Base-by-base conservation (phyloP, 2,888 invertebrate species). In the Leptinotarsa haldemani region DNA sequence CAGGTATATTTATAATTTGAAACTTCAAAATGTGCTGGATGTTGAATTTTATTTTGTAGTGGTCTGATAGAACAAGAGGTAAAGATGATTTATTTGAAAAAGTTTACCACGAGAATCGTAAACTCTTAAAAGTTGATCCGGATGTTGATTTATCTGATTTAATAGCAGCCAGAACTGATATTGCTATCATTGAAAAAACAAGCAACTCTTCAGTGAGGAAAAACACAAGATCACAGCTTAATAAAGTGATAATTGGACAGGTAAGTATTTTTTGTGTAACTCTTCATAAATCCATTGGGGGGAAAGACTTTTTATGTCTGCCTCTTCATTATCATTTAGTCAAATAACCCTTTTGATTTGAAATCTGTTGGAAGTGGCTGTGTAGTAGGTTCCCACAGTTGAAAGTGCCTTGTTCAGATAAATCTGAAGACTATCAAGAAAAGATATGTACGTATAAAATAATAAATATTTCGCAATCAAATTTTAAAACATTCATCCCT, bases 141-240 rank as follows among this genome's bases (percentile, higher is more conserved):
- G 88, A 89, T 65, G 91, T 97, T 0, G 90, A 89, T 76, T 85
- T 97, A 69, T 91, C 95, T 0, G 94, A 97, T 82, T 89, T 98
- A 78, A 87, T 98, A 46, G 94, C 97, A 0, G 95, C 97, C 0
- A 90, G 98, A 79, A 92, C 93, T 22, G 94, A 96, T 83, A 86
- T 98, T 67, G 92, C 96, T 1, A 91, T 93, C n/a, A 92, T 97
- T 16, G 97, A 98, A 87, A 98, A 98, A 87, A 98, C 97, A 0
- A 97, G 97, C 78, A 95, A 91, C 82, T 95, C 96, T 0, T 90
- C 90, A 73, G 96, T 97, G 0, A 90, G 97, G 74, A 94, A 94
- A 86, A 94, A 95, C 83, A 97, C 97, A 0, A 92, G 92, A 83
- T 93, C 94, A 70, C 90, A 93, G 70, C 91, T 98, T 47, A 97